Evolutionary conservation across 2,888 invertebrate species (phyloP).

Genomic region (Apamea crenata): DNA sequence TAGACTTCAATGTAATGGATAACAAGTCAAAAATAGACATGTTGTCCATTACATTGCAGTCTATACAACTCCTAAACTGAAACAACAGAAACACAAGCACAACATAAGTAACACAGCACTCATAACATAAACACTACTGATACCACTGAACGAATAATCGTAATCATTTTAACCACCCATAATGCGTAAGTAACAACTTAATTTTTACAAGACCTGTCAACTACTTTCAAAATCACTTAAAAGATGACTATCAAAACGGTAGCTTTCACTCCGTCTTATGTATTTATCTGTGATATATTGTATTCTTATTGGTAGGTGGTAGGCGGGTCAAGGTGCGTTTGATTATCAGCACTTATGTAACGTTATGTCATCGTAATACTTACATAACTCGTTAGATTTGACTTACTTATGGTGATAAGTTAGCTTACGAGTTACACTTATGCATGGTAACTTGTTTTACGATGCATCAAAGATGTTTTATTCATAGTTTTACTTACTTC

Average conservation of each 20-base stretch:
- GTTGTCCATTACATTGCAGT: background rate
- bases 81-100: no score
- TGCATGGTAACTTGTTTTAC: conserved; percentile 8
- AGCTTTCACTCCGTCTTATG: conserved; percentile 46
- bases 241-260: background rate
- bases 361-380: conserved; percentile 56
- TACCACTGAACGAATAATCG: background rate
- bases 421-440: conserved; percentile 7
- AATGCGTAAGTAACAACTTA: background rate
- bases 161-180: background rate
- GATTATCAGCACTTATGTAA: conserved; percentile 61
- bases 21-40: background rate
- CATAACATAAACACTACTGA: background rate
- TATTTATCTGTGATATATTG: conserved; percentile 47
- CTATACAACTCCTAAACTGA: background rate
- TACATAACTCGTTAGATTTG: conserved; percentile 52
- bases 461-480: conserved; percentile 30
- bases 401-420: conserved; percentile 42
- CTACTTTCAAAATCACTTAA: background rate
- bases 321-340: conserved; percentile 62
- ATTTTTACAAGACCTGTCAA: background rate
- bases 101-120: background rate
- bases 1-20: no score
- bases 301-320: conserved; percentile 31
- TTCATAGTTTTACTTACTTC: conserved; percentile 6